A percentile compares a stretch with the other conserved stretches of the same genome.
Evolutionary conservation across 92 coral and sea anemone species (phyloP).

Genomic region (Heliopora coerulea): DNA sequence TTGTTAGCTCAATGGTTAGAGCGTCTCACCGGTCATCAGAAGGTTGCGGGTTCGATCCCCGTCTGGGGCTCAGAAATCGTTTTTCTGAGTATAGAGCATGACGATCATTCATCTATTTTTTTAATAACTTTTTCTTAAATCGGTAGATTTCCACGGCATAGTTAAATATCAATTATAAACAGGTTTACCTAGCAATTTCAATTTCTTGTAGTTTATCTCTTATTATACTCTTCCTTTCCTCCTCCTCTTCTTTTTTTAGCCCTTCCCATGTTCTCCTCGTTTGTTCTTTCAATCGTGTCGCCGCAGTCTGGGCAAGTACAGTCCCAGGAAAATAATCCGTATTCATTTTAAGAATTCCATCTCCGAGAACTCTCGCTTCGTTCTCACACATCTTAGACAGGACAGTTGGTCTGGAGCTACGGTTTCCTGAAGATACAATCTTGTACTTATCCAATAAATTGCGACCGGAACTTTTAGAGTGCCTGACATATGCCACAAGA

Average conservation of each 20-base stretch:
- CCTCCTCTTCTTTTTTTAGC: background rate
- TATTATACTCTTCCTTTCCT: background rate
- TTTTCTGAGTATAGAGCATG: too few species aligned
- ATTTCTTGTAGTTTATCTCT: constrained; percentile 61
- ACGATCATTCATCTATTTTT: too few species aligned
- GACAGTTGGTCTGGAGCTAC: constrained; percentile 79
- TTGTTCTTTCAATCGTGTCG: background rate
- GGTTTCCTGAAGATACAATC: constrained; percentile 79
- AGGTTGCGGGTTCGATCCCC: too few species aligned
- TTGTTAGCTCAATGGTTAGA: too few species aligned
- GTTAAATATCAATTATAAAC: too few species aligned
- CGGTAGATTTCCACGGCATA: too few species aligned
- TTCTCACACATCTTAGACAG: constrained; percentile 91
- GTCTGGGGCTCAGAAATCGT: too few species aligned
- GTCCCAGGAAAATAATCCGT: constrained; percentile 77
- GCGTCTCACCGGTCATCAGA: too few species aligned
- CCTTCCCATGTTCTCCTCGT: constrained; percentile 8
- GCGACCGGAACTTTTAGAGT: constrained; percentile 97
- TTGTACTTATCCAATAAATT: constrained; percentile 73
- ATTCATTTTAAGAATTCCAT: constrained; percentile 90
- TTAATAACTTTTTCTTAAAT: too few species aligned
- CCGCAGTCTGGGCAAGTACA: constrained; percentile 60
- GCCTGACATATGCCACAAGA: constrained; percentile 93
- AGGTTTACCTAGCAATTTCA: constrained; percentile 77
- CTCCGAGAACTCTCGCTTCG: constrained; percentile 88